A percentile compares a stretch with the other conserved stretches of the same genome.
Conservation (phyloP, 2,797 vertebrate genomes). For the Margarornis squamiger region DNA sequence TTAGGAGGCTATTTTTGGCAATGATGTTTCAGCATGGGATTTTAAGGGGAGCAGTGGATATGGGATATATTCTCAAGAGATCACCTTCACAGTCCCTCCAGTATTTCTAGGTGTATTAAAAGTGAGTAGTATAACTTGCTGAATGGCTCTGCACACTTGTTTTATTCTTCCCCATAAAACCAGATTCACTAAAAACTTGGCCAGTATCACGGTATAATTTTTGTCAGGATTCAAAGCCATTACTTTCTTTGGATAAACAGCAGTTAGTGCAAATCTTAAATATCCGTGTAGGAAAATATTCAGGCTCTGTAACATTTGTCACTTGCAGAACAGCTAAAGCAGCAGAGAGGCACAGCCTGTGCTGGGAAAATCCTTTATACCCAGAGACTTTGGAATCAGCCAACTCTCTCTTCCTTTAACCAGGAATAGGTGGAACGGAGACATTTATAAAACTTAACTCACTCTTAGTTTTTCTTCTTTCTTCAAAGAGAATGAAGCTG, state of each 20-base stretch:
- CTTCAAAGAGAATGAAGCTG: background rate
- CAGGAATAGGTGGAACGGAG: background rate
- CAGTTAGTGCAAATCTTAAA: background rate
- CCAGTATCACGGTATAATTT: background rate
- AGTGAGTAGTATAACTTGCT: background rate
- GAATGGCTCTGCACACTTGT: background rate
- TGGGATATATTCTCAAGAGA: constrained; percentile 46
- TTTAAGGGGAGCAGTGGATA: constrained; percentile 33
- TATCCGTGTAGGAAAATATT: background rate
- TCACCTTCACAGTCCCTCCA: constrained; percentile 39
- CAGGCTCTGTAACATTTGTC: background rate
- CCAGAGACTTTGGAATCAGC: background rate
- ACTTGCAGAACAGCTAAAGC: background rate
- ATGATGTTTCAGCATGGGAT: constrained; percentile 45
- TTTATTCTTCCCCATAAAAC: constrained; percentile 51
- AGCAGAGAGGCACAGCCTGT: background rate
- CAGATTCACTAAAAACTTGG: background rate
- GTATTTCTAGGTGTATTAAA: background rate
- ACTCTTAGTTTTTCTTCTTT: background rate
- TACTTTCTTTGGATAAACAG: constrained; percentile 18
- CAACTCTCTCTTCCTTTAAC: background rate
- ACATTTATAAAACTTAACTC: background rate
- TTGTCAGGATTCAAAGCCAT: background rate
- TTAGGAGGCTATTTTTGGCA: constrained; percentile 61
- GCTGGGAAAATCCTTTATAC: background rate